Evolutionary conservation across 1,140 invertebrate species (phyloP).

Genomic region (Drosophila carrolli): DNA sequence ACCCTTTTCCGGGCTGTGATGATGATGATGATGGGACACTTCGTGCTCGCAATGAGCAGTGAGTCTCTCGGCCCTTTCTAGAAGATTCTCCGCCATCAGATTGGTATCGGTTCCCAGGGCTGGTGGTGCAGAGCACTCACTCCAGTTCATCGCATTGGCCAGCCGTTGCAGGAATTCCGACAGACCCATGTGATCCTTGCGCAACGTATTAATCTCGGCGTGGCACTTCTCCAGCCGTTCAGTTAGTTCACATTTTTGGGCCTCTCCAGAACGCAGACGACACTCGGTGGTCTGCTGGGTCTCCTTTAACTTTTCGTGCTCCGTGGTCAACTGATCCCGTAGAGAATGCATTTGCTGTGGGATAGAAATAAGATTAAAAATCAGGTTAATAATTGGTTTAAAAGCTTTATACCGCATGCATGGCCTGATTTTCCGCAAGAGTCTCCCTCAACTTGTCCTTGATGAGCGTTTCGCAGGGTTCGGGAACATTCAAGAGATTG

Average conservation of each 20-base stretch:
- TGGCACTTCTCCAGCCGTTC: conserved; percentile 90
- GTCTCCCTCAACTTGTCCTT: conserved; percentile 91
- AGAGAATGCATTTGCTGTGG: conserved; percentile 89
- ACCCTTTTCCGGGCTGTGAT: conserved; percentile 63
- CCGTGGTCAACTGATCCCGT: conserved; percentile 88
- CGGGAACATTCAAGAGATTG: conserved; percentile 82
- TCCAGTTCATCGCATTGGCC: conserved; percentile 86
- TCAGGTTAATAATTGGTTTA: too few species aligned
- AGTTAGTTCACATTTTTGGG: conserved; percentile 89
- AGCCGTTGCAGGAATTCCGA: conserved; percentile 87
- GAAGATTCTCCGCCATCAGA: conserved; percentile 91
- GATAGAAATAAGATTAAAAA: background rate
- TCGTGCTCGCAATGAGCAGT: conserved; percentile 87
- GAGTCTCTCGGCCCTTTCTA: conserved; percentile 91
- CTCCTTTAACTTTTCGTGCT: conserved; percentile 88
- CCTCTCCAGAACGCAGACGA: conserved; percentile 88
- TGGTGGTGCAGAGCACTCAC: conserved; percentile 75
- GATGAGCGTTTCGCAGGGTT: conserved; percentile 90
- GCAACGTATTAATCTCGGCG: conserved; percentile 87
- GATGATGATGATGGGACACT: conserved; percentile 48
- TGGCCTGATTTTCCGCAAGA: conserved; percentile 90
- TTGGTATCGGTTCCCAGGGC: conserved; percentile 91
- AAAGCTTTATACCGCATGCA: conserved; percentile 86
- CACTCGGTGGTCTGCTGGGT: conserved; percentile 87
- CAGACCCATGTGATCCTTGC: conserved; percentile 77